Percentiles rank a stretch among this genome's conserved stretches.
phyloP scores from a whole-genome alignment of 1,140 invertebrate species.

The Drosophila carrolli region DNA sequence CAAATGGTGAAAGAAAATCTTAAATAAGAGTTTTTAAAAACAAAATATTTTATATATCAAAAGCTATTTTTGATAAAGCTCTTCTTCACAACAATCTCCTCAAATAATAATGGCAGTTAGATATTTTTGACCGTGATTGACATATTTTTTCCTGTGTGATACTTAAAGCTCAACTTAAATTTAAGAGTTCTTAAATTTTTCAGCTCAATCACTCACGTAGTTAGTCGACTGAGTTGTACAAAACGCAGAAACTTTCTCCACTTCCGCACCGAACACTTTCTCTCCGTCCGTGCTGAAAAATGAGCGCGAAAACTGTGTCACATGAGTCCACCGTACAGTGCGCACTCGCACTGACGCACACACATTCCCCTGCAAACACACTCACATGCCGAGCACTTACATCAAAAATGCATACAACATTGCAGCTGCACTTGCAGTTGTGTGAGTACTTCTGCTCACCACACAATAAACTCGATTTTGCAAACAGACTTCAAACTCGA shows the following conservation, averaged over 20 bases:
- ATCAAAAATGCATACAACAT: slow-evolving; percentile 28
- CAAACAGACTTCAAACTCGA: background rate
- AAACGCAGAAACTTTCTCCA: slow-evolving; percentile 56
- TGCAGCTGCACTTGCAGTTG: slow-evolving; percentile 24
- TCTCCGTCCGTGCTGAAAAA: slow-evolving; percentile 56
- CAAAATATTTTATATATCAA: too few relatives aligned
- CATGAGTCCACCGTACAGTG: slow-evolving; percentile 38
- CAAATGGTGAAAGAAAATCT: too few relatives aligned
- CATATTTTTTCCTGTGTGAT: background rate
- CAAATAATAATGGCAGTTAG: background rate
- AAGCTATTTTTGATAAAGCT: too few relatives aligned
- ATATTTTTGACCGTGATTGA: too few relatives aligned
- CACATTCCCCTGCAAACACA: background rate
- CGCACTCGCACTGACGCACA: slow-evolving; percentile 9
- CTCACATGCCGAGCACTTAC: slow-evolving; percentile 23
- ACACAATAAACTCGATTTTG: slow-evolving; percentile 69
- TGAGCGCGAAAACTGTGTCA: slow-evolving; percentile 72
- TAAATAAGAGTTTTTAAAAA: too few relatives aligned
- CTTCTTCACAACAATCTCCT: too few relatives aligned
- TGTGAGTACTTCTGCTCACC: background rate
- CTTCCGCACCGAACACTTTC: slow-evolving; percentile 52
- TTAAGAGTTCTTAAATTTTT: slow-evolving; percentile 47
- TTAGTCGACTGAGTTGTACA: slow-evolving; percentile 30
- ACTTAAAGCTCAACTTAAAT: too few relatives aligned
- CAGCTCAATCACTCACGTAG: slow-evolving; percentile 4